Evolutionary conservation across 2,113 vertebrate genomes (phyloP).

Genomic region (Cisticola juncidis): DNA sequence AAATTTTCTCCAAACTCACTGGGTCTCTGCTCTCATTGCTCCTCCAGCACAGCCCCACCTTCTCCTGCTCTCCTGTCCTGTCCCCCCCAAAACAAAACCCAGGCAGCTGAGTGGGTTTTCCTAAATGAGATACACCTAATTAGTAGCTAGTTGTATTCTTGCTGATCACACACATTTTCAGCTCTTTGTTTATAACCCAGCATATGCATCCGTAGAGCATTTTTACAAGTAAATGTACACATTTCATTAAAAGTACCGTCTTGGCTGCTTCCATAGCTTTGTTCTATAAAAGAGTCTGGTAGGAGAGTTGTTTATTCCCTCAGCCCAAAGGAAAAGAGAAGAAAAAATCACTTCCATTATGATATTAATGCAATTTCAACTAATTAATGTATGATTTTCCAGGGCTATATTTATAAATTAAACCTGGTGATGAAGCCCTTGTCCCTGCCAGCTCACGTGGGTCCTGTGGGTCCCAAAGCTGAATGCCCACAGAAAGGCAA

Average conservation of each 20-base stretch:
- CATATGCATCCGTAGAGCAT: neutral
- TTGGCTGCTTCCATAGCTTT: conserved; percentile 8
- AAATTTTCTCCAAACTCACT: neutral
- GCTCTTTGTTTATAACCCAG: conserved; percentile 40
- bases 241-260: conserved; percentile 19
- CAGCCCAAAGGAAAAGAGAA: neutral
- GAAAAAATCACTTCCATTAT: neutral
- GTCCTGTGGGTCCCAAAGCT: neutral
- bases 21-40: accelerated
- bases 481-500: neutral
- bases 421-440: neutral
- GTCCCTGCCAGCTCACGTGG: neutral
- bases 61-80: neutral
- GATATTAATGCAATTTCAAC: conserved; percentile 1
- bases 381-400: neutral
- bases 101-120: neutral
- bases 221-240: conserved; percentile 39
- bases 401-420: neutral
- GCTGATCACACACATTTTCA: conserved; percentile 52
- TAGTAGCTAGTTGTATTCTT: conserved; percentile 41
- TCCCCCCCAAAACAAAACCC: neutral
- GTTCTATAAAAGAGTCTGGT: conserved; percentile 1
- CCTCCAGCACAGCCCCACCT: neutral
- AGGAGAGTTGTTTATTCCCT: neutral
- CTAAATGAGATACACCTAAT: conserved; percentile 53